Percentiles rank a stretch among this genome's conserved stretches.
These are phyloP conservation scores for Drosophila mulleri DNA, from an alignment of 2,888 invertebrate genomes.

Conservation along the genomic window DNA sequence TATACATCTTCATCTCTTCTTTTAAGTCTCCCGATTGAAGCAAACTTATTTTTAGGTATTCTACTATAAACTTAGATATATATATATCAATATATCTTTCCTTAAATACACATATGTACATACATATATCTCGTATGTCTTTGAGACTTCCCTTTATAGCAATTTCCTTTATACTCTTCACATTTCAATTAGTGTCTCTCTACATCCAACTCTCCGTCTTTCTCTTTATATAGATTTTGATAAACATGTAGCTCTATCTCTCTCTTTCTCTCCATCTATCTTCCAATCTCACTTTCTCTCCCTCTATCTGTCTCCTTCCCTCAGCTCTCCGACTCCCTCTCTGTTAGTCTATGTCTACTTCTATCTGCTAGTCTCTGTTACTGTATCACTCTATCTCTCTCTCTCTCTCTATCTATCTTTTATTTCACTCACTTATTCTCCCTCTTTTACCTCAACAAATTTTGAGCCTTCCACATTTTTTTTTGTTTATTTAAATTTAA, in stretches of 20 bases:
- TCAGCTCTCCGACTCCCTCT: background rate
- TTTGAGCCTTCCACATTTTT: conserved; percentile 3
- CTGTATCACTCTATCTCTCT: background rate
- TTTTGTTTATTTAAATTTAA: conserved; percentile 9
- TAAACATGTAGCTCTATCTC: background rate
- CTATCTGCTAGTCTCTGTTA: background rate
- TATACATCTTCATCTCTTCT: too few relatives aligned
- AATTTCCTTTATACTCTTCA: background rate
- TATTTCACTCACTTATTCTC: background rate
- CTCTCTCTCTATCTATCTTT: background rate
- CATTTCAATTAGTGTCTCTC: background rate
- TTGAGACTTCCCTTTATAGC: too few relatives aligned
- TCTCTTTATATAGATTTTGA: background rate
- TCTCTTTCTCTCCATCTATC: background rate
- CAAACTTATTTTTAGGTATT: too few relatives aligned
- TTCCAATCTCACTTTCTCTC: background rate
- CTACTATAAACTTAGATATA: too few relatives aligned
- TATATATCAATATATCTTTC: too few relatives aligned
- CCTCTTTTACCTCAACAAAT: background rate
- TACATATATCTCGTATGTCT: too few relatives aligned
- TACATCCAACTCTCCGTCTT: background rate
- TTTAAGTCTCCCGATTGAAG: too few relatives aligned
- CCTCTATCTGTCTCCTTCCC: background rate
- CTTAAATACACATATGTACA: too few relatives aligned
- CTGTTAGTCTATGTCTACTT: background rate